phyloP scores from a whole-genome alignment of 2,888 invertebrate species.

The Pandemis corylana region DNA sequence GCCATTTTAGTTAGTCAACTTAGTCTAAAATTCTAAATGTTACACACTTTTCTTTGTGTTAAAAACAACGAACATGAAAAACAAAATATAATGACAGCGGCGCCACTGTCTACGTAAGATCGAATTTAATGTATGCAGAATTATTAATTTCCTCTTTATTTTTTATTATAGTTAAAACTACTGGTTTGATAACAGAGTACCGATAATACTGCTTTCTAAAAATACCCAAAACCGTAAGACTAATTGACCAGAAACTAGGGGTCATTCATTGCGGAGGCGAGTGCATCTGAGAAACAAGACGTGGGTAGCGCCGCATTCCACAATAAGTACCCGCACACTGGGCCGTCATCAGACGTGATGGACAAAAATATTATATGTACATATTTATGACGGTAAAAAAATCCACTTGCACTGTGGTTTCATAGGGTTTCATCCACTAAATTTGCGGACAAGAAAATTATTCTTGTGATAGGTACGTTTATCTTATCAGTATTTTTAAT shows the following conservation, averaged over 20 bases:
- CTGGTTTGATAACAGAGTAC: neutral
- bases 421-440: neutral
- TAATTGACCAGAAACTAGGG: conserved; percentile 41
- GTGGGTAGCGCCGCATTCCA: conserved; percentile 45
- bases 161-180: no score
- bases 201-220: neutral
- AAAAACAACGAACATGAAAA: neutral
- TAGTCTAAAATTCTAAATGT: no score
- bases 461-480: neutral
- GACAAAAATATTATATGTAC: neutral
- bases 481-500: neutral
- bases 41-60: no score
- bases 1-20: no score
- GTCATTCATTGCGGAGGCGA: conserved; percentile 36
- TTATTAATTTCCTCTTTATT: no score
- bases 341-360: neutral
- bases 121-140: neutral
- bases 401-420: neutral
- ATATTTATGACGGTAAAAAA: neutral
- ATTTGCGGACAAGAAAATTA: neutral
- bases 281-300: conserved; percentile 36
- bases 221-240: conserved; percentile 16
- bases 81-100: neutral
- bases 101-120: neutral
- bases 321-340: conserved; percentile 25